Evolutionary conservation across 2,113 vertebrate species (phyloP).

Genomic region (Seriola dumerili): DNA sequence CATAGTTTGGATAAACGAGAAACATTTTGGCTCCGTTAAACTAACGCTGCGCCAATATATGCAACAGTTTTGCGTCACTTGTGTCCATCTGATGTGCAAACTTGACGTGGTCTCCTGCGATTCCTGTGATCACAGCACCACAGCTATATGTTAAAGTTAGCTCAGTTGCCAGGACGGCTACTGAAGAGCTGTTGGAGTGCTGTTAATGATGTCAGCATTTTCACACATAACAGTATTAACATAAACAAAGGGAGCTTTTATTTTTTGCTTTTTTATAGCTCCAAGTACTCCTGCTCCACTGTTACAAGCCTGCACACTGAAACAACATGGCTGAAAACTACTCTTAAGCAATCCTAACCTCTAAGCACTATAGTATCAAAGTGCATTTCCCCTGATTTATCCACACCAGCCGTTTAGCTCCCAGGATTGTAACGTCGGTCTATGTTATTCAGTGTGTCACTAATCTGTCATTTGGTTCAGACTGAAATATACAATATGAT

Average conservation of each 20-base stretch:
- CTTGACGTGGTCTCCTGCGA: slow-evolving; percentile 25
- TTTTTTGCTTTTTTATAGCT: background rate
- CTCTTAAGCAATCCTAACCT: too few relatives aligned
- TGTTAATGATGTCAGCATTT: slow-evolving; percentile 18
- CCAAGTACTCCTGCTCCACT: background rate
- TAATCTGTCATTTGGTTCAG: too few relatives aligned
- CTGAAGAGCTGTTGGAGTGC: slow-evolving; percentile 1
- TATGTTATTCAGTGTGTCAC: too few relatives aligned
- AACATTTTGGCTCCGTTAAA: background rate
- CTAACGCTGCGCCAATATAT: background rate
- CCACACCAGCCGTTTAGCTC: background rate
- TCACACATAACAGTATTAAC: slow-evolving; percentile 27
- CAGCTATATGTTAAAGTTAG: slow-evolving; percentile 36
- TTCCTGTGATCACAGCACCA: slow-evolving; percentile 43
- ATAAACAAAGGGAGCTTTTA: slow-evolving; percentile 15
- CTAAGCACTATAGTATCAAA: background rate
- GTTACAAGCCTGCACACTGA: background rate
- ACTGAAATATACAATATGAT: too few relatives aligned
- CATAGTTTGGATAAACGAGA: background rate
- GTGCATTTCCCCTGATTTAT: background rate
- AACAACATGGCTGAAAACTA: background rate
- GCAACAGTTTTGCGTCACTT: slow-evolving; percentile 1
- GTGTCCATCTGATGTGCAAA: slow-evolving; percentile 52
- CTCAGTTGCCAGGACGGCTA: slow-evolving; percentile 14
- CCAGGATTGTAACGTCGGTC: too few relatives aligned